A percentile compares a stretch with the other conserved stretches of the same genome.
These are phyloP conservation scores for Dipodomys stephensi DNA, from an alignment of 2,113 vertebrate species.

Conservation along the genomic window DNA sequence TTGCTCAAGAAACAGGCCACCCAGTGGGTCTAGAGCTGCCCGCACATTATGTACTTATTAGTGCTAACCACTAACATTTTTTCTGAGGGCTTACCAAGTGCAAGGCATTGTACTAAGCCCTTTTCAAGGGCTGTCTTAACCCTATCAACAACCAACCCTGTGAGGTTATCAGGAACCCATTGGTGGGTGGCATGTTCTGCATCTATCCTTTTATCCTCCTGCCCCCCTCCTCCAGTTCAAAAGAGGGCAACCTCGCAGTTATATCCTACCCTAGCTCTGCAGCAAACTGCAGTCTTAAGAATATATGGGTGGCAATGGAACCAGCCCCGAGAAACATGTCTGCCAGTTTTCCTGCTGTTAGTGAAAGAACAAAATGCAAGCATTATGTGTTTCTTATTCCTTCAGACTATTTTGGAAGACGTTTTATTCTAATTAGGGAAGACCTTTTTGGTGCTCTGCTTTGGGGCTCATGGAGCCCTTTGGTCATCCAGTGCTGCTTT, in stretches of 20 bases:
- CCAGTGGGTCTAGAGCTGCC: neutral
- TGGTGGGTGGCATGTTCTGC: neutral
- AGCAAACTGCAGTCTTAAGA: neutral
- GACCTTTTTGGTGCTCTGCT: neutral
- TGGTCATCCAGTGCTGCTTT: conserved; percentile 10
- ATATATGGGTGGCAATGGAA: neutral
- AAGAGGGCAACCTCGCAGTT: neutral
- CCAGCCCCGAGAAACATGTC: neutral
- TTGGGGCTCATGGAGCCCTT: neutral
- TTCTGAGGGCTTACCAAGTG: neutral
- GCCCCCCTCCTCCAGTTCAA: neutral
- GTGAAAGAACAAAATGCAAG: neutral
- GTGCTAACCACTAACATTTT: neutral
- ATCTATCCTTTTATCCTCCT: neutral
- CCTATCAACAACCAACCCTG: neutral
- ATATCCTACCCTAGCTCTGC: neutral
- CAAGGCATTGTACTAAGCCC: neutral
- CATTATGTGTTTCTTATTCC: conserved; percentile 9
- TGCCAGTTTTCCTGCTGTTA: conserved; percentile 13
- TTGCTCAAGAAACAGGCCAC: neutral
- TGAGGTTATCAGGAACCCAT: neutral
- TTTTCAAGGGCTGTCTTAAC: neutral
- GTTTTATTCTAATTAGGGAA: neutral
- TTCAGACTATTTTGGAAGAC: conserved; percentile 34
- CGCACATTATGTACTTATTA: neutral